Evolutionary conservation across 2,888 invertebrate genomes (phyloP).

Genomic region (Agrotis segetum): DNA sequence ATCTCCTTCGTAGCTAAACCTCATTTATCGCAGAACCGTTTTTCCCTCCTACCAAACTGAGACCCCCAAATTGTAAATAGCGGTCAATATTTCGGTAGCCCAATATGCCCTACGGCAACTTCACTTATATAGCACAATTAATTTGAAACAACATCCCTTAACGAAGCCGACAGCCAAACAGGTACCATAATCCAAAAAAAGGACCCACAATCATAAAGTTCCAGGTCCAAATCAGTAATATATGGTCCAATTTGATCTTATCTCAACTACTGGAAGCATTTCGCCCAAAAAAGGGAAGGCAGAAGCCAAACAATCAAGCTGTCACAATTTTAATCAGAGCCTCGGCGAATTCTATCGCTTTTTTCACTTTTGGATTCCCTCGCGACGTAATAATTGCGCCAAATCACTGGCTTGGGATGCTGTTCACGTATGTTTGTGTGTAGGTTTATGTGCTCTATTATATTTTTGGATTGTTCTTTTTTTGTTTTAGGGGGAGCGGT

Average conservation of each 20-base stretch:
- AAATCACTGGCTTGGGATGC: slow-evolving; percentile 83
- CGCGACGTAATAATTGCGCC: slow-evolving; percentile 87
- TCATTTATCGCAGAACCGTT: not conserved
- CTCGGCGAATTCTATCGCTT: slow-evolving; percentile 85
- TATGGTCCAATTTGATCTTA: slow-evolving; percentile 68
- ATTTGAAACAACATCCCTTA: slow-evolving; percentile 44
- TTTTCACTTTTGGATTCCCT: slow-evolving; percentile 84
- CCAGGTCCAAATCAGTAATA: slow-evolving; percentile 61
- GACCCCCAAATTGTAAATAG: not conserved
- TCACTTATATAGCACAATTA: slow-evolving; percentile 39
- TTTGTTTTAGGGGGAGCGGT: not conserved
- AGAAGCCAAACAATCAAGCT: slow-evolving; percentile 83
- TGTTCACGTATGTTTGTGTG: slow-evolving; percentile 74
- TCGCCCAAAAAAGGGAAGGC: slow-evolving; percentile 69
- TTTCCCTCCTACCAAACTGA: not conserved
- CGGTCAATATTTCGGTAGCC: slow-evolving; percentile 6
- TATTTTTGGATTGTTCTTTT: slow-evolving; percentile 15
- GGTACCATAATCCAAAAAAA: slow-evolving; percentile 44
- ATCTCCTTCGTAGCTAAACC: too few relatives aligned
- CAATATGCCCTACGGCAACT: slow-evolving; percentile 3
- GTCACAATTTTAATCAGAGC: slow-evolving; percentile 89
- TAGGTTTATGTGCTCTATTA: slow-evolving; percentile 52
- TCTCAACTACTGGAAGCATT: slow-evolving; percentile 68
- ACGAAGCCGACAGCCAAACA: slow-evolving; percentile 28
- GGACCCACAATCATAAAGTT: slow-evolving; percentile 59